phyloP scores from a whole-genome alignment of 2,888 invertebrate species.

The Drosophila mettleri region DNA sequence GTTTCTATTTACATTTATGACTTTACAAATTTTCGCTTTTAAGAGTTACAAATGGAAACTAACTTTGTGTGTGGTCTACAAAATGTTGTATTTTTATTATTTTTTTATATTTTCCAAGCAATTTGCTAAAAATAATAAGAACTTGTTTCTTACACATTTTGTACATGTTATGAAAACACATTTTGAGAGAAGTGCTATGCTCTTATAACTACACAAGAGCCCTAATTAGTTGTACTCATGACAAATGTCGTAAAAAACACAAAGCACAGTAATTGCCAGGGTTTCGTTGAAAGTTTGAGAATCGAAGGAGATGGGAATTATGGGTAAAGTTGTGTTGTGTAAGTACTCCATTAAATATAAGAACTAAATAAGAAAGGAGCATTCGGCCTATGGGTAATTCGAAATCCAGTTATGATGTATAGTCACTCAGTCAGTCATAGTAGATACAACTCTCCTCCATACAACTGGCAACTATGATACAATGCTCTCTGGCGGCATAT shows the following conservation, averaged over 20 bases:
- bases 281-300: not conserved
- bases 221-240: conserved; percentile 35
- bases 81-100: conserved; percentile 24
- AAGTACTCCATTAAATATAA: not conserved
- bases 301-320: not conserved
- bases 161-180: conserved; percentile 30
- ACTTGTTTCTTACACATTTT: conserved; percentile 42
- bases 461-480: no score
- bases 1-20: conserved; percentile 52
- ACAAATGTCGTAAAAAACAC: conserved; percentile 28
- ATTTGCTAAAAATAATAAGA: conserved; percentile 39
- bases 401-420: no score
- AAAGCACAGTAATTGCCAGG: not conserved
- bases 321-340: not conserved
- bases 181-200: conserved; percentile 29
- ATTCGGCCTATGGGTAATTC: no score
- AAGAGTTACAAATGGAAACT: conserved; percentile 30
- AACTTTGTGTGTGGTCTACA: conserved; percentile 50
- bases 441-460: no score
- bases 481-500: no score
- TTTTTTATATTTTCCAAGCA: conserved; percentile 21
- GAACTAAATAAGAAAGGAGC: no score
- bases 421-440: no score
- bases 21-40: conserved; percentile 44
- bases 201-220: conserved; percentile 25